These are phyloP conservation scores for Hestina assimilis DNA, from an alignment of 1,140 invertebrate genomes.

Conservation along the genomic window DNA sequence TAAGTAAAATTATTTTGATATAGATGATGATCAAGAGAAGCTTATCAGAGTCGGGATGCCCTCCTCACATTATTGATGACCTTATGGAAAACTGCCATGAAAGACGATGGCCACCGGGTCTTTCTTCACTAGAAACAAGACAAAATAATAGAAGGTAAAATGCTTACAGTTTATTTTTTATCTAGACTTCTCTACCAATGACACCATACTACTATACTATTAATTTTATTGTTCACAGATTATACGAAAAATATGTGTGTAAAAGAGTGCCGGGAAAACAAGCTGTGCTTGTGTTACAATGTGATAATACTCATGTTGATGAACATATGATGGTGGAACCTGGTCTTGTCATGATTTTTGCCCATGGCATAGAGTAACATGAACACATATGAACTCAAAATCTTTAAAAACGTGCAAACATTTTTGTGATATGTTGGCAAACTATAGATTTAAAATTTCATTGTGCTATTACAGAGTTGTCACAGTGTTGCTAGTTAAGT, in stretches of 20 bases:
- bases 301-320: conserved; percentile 96
- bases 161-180: background rate
- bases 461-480: too few relatives aligned
- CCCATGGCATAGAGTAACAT: conserved; percentile 93
- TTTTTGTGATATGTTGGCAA: background rate
- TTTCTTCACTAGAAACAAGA: conserved; percentile 95
- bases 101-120: conserved; percentile 93
- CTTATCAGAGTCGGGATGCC: conserved; percentile 94
- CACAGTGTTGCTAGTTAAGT: conserved; percentile 12
- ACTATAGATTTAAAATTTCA: background rate
- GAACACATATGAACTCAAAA: conserved; percentile 8
- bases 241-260: conserved; percentile 96
- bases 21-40: conserved; percentile 95
- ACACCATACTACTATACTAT: background rate
- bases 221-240: conserved; percentile 47
- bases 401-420: background rate
- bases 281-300: conserved; percentile 95
- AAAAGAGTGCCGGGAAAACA: conserved; percentile 96
- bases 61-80: conserved; percentile 94
- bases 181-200: background rate
- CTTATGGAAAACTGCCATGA: conserved; percentile 99
- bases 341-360: conserved; percentile 99
- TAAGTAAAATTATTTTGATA: background rate
- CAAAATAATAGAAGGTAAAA: conserved; percentile 90
- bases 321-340: conserved; percentile 97